Evolutionary conservation across 2,888 invertebrate species (phyloP), one percentile per base, ranked within the genome.

Genomic region (Apamea epomidion): DNA sequence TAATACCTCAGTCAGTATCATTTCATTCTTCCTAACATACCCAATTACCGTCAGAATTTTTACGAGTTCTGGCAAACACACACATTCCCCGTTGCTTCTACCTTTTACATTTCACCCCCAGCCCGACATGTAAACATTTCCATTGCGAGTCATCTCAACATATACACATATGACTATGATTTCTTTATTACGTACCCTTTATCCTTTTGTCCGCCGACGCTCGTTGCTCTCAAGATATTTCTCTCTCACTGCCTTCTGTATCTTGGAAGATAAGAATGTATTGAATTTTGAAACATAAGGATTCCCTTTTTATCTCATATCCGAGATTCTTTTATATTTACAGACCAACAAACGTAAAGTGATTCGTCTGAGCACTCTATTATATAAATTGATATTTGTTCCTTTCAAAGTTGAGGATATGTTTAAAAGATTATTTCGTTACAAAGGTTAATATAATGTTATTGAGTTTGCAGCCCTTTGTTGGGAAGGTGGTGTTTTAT

Each of bases 251-350:
- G 91, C 92, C 90, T 92, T 90, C 91, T 91, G 91, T 91, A 92
- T 92, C 92, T 91, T 90, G 91, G 87, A 87, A 94, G 94, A 95
- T 94, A 93, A 94, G 92, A 90, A 93, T 92, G 94, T 95, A 96
- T 95, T 95, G 94, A 95, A 95, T 95, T 96, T 95, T 94, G 94
- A 95, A 95, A 94, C 94, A 94, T 93, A 94, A 92, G 93, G 93
- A 93, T 93, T 93, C 92, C 92, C 93, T 94, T 94, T 95, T 94
- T 94, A 92, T 93, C 92, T 94, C 89, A 89, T 90, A 83, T 80
- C 86, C 90, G 89, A 90, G 92, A 93, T 92, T 92, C 92, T 89
- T 92, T 90, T 93, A 87, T 92, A 91, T 93, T 93, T 92, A 92
- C 91, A 91, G 92, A 92, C 89, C 91, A 89, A 93, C 92, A 92